phyloP scores from a whole-genome alignment of 2,113 vertebrate species.

The Hippolais icterina region DNA sequence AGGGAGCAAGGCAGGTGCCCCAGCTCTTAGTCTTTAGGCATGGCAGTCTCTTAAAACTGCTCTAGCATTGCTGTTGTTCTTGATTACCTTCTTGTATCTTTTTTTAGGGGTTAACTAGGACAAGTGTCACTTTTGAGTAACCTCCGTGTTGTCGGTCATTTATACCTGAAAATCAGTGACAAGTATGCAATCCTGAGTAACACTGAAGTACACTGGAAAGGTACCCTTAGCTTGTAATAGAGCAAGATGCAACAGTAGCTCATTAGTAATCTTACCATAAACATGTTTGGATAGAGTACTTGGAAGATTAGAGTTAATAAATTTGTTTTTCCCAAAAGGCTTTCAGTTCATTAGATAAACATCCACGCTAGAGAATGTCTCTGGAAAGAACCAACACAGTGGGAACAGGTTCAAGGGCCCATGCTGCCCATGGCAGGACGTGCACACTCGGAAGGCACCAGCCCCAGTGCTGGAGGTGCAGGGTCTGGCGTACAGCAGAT shows the following conservation, averaged over 20 bases:
- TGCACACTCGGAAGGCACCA: rapidly evolving
- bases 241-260: background rate
- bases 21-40: too few species aligned
- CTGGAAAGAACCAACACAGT: rapidly evolving
- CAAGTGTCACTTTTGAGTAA: background rate
- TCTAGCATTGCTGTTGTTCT: background rate
- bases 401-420: background rate
- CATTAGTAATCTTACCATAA: background rate
- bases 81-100: background rate
- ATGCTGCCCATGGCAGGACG: rapidly evolving
- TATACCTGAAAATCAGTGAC: background rate
- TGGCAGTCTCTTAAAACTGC: background rate
- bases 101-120: background rate
- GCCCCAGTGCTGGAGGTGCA: rapidly evolving
- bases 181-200: background rate
- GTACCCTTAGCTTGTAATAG: background rate
- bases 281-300: background rate
- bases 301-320: background rate
- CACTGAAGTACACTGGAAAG: background rate
- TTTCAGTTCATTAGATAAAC: background rate
- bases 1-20: background rate
- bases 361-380: background rate
- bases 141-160: background rate
- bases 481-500: background rate
- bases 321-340: background rate